Conservation (phyloP, 2,888 invertebrate genomes). For the Drosophila quinaria region DNA sequence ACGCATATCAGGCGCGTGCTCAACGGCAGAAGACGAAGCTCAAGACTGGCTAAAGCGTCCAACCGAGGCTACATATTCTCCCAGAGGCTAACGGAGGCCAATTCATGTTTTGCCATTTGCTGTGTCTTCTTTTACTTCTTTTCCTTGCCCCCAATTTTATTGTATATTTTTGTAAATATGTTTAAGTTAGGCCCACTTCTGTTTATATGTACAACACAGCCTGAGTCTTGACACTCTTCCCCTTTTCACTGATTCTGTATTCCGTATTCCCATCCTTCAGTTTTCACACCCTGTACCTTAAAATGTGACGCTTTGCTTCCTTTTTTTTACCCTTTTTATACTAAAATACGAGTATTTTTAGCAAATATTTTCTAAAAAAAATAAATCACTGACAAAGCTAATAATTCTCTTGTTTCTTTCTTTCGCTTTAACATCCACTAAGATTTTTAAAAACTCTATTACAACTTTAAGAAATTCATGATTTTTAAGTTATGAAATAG, state of each 20-base stretch:
- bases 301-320: slow-evolving; percentile 10
- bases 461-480: no score
- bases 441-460: not conserved
- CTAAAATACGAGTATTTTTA: slow-evolving; percentile 28
- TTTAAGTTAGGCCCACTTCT: slow-evolving; percentile 28
- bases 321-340: slow-evolving; percentile 18
- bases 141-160: not conserved
- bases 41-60: slow-evolving; percentile 36
- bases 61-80: not conserved
- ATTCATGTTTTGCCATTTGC: slow-evolving; percentile 27
- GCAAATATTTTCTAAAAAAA: slow-evolving; percentile 27
- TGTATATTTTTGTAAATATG: slow-evolving; percentile 46
- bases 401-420: slow-evolving; percentile 1
- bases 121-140: slow-evolving; percentile 21
- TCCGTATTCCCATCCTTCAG: not conserved
- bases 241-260: not conserved
- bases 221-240: not conserved
- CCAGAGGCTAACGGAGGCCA: slow-evolving; percentile 1
- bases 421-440: not conserved
- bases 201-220: slow-evolving; percentile 5
- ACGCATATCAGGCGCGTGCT: slow-evolving; percentile 53
- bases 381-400: slow-evolving; percentile 11
- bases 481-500: not conserved
- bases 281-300: not conserved
- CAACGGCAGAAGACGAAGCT: slow-evolving; percentile 28